Evolutionary conservation across 2,888 invertebrate species (phyloP).

Genomic region (Auanema sp.): DNA sequence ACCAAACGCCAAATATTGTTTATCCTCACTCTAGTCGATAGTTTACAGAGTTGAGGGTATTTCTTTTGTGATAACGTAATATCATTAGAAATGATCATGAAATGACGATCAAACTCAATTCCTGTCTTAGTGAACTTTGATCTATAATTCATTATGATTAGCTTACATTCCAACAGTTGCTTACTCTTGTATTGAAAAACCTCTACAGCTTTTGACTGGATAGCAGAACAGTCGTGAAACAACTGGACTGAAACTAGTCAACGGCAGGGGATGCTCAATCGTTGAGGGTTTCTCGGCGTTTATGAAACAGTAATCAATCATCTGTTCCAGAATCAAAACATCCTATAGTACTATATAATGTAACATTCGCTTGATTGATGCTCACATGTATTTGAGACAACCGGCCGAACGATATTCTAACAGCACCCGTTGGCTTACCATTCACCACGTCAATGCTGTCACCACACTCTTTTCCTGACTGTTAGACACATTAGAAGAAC

Average conservation of each 20-base stretch:
- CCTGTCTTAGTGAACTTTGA: conserved; percentile 81
- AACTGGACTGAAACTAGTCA: conserved; percentile 11
- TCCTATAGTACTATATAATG: conserved; percentile 84
- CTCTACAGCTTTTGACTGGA: conserved; percentile 51
- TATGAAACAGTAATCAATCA: conserved; percentile 56
- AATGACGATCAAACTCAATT: conserved; percentile 83
- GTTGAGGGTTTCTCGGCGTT: neutral
- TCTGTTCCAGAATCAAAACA: conserved; percentile 37
- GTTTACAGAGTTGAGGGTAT: conserved; percentile 75
- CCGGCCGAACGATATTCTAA: conserved; percentile 88
- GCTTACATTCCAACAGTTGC: conserved; percentile 1
- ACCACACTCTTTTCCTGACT: conserved; percentile 59
- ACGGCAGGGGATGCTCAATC: conserved; percentile 1
- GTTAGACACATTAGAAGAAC: conserved; percentile 64
- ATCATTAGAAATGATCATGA: conserved; percentile 84
- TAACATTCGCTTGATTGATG: conserved; percentile 78
- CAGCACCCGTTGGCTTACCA: conserved; percentile 86
- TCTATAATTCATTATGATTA: conserved; percentile 45
- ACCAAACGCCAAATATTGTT: too few relatives aligned
- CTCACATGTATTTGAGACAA: conserved; percentile 74
- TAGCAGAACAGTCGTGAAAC: conserved; percentile 36
- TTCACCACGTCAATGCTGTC: conserved; percentile 65
- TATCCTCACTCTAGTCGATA: conserved; percentile 28
- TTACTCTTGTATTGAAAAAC: conserved; percentile 22
- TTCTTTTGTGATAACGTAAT: conserved; percentile 86